A percentile compares a stretch with the other conserved stretches of the same genome.
These are phyloP conservation scores for Dermochelys coriacea DNA, from an alignment of 2,797 vertebrate genomes.

Conservation along the genomic window DNA sequence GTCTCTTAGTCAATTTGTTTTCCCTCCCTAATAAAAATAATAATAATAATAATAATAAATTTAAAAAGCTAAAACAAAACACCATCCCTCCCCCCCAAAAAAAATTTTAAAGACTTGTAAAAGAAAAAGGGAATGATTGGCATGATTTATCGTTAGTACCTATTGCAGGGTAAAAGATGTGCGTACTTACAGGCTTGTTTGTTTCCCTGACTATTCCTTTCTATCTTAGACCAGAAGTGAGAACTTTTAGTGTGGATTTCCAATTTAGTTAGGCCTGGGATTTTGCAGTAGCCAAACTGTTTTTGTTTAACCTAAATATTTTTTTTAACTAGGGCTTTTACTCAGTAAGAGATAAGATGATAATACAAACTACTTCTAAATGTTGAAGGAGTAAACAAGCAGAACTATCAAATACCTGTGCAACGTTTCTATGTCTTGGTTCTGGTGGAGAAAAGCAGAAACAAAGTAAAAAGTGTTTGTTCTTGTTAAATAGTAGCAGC, in stretches of 20 bases:
- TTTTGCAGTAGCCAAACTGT: neutral
- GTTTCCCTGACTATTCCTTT: neutral
- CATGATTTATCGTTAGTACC: neutral
- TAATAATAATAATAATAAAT: neutral
- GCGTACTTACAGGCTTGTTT: neutral
- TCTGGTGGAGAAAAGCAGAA: neutral
- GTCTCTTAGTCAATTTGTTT: neutral
- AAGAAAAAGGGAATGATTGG: neutral
- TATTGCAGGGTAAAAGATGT: neutral
- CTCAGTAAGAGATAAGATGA: neutral
- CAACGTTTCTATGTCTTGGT: neutral
- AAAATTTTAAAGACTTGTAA: neutral
- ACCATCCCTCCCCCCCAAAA: fast-evolving
- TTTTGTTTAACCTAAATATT: neutral
- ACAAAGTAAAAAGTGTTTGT: neutral
- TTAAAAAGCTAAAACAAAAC: neutral
- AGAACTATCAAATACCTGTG: neutral
- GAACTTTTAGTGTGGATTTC: neutral
- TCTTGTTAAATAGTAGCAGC: conserved; percentile 75
- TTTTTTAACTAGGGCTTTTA: neutral
- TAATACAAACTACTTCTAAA: neutral
- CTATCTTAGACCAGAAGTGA: neutral
- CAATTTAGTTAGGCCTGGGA: neutral
- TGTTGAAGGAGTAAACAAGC: neutral
- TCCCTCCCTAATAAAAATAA: neutral